Evolutionary conservation across 2,113 vertebrate species (phyloP).

Genomic region (Maccullochella peelii): DNA sequence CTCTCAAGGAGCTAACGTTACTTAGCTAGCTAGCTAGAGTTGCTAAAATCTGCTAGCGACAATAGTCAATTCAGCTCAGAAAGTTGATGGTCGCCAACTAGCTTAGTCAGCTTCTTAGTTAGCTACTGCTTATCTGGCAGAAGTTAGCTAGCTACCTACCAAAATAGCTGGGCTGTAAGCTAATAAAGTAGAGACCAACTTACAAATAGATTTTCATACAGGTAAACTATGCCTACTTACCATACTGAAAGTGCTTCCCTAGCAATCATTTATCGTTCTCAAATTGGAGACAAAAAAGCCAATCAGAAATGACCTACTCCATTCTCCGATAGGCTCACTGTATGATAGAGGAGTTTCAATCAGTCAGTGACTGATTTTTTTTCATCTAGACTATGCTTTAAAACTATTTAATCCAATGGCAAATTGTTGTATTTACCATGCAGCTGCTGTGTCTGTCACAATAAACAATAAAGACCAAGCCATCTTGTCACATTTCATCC

Average conservation of each 20-base stretch:
- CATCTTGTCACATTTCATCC: constrained; percentile 46
- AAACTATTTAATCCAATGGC: neutral
- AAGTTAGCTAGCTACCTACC: neutral
- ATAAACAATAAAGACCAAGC: constrained; percentile 20
- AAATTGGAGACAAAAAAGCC: neutral
- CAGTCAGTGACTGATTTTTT: neutral
- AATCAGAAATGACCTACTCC: neutral
- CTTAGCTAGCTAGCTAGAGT: neutral
- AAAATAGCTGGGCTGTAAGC: neutral
- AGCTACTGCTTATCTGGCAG: neutral
- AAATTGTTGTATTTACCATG: neutral
- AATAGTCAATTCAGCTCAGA: too few relatives aligned
- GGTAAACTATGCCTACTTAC: neutral
- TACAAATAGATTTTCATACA: neutral
- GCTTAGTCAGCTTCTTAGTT: neutral
- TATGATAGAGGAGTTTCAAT: neutral
- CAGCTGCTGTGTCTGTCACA: constrained; percentile 17
- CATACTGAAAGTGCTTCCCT: neutral
- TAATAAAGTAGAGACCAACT: neutral
- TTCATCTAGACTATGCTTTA: constrained; percentile 11
- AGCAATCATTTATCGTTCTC: neutral
- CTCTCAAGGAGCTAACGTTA: neutral
- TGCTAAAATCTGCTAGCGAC: too few relatives aligned
- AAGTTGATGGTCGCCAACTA: too few relatives aligned
- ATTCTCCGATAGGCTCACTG: neutral